Evolutionary conservation across 2,888 invertebrate genomes (phyloP), one percentile per base, ranked within the genome.

Genomic region (Ceriagrion tenellum): DNA sequence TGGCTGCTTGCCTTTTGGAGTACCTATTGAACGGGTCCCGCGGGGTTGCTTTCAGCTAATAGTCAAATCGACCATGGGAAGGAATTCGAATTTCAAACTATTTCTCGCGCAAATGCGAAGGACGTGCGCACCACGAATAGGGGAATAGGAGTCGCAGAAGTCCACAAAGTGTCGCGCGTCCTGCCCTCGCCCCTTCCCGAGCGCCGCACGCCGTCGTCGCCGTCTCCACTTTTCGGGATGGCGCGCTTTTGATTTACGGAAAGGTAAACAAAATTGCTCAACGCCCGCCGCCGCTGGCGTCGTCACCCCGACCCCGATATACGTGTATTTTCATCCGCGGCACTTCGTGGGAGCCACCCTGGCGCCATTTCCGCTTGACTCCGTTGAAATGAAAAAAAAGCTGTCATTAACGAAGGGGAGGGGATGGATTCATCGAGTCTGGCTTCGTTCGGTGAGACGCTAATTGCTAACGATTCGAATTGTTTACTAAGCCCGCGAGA

Each of bases 211-310:
- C 26, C 59, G 59, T 47, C 59, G 59, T 16, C 59, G 59, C 59
- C n/a, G 69, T 26, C 69, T 69, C 20, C n/a, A n/a, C 12, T 69
- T 69, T 69, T 69, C n/a, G 69, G 69, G 69, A 59, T 20, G 59
- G 26, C 69, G n/a, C 69, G 26, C 69, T 35, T 81, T 81, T 81
- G 81, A 81, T 81, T 81, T 81, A 81, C 81, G 81, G 35, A 81
- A 81, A 81, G 35, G 81, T 81, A 81, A 81, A 81, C 81, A 81
- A 35, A 35, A 81, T 81, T 81, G 81, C 81, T 81, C 81, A 81
- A 81, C 81, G 81, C 81, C 47, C 47, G 47, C 47, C 47, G 47
- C 47, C 69, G n/a, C 69, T 26, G 4, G 23, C n/a, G n/a, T 20
- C 69, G 69, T 69, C 69, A 35, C 30, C 35, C 81, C 81, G 81